Conservation (phyloP, 2,113 vertebrate genomes). For the Bombycilla garrulus region DNA sequence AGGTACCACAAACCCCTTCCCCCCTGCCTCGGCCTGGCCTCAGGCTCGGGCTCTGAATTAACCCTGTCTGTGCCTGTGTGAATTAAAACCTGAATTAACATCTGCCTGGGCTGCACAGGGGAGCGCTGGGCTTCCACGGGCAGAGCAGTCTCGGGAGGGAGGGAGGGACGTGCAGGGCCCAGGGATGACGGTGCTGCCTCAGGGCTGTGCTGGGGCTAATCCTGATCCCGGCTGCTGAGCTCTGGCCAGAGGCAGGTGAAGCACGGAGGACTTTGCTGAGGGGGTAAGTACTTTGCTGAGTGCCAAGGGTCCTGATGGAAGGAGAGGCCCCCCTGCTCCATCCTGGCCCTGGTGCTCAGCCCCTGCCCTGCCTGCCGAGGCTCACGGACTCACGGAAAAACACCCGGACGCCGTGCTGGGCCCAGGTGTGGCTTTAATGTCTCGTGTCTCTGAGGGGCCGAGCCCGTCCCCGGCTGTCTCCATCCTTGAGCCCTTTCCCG, state of each 20-base stretch:
- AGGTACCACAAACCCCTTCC: rapidly evolving
- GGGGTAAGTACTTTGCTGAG: too few relatives aligned
- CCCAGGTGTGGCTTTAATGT: neutral
- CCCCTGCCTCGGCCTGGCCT: rapidly evolving
- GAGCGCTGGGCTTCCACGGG: neutral
- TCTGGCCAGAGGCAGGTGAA: neutral
- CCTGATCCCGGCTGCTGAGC: rapidly evolving
- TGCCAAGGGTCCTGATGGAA: too few relatives aligned
- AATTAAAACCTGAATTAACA: too few relatives aligned
- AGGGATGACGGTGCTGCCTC: rapidly evolving
- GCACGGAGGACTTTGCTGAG: neutral
- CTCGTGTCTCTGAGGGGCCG: rapidly evolving
- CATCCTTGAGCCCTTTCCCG: neutral
- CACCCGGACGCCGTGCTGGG: rapidly evolving
- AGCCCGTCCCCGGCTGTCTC: neutral
- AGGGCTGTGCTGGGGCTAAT: neutral
- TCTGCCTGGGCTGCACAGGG: neutral
- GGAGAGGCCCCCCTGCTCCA: neutral
- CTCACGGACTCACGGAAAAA: rapidly evolving
- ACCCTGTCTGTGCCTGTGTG: rapidly evolving
- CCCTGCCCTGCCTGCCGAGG: neutral
- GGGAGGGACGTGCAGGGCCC: rapidly evolving
- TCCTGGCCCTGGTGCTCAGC: neutral
- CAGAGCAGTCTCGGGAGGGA: neutral
- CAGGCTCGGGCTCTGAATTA: neutral